phyloP scores from a whole-genome alignment of 92 coral and sea anemone genomes.

The Hydrozoanthus gracilis region DNA sequence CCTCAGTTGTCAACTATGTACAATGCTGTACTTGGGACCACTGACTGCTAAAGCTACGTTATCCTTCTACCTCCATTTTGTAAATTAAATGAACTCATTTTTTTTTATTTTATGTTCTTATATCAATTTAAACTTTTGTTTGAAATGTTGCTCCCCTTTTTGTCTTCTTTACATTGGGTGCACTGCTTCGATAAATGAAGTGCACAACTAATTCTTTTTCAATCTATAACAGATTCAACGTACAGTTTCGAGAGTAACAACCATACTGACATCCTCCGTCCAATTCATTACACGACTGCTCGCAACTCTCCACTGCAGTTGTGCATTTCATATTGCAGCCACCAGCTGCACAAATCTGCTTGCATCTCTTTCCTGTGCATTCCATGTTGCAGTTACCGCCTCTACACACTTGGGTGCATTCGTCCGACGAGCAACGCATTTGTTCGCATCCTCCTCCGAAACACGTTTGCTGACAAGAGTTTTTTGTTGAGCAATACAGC shows the following conservation, averaged over 20 bases:
- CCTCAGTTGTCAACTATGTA: too few relatives aligned
- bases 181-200: too few relatives aligned
- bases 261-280: constrained; percentile 59
- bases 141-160: too few relatives aligned
- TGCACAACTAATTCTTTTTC: too few relatives aligned
- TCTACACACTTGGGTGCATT: constrained; percentile 68
- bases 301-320: constrained; percentile 59
- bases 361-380: constrained; percentile 74
- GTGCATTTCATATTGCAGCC: constrained; percentile 80
- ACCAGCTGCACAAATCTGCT: constrained; percentile 77
- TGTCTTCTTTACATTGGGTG: too few relatives aligned
- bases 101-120: too few relatives aligned
- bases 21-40: too few relatives aligned
- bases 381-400: constrained; percentile 78
- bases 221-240: constrained; percentile 18
- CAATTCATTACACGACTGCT: constrained; percentile 65
- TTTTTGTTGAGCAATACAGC: constrained; percentile 66
- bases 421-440: constrained; percentile 65
- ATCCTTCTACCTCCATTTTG: too few relatives aligned
- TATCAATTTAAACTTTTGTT: too few relatives aligned
- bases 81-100: too few relatives aligned
- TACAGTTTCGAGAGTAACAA: constrained; percentile 65
- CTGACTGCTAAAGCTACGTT: too few relatives aligned
- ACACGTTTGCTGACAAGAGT: constrained; percentile 70
- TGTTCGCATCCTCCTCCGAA: constrained; percentile 64